Evolutionary conservation across 1,140 invertebrate genomes (phyloP).

Genomic region (Musca vetustissima): DNA sequence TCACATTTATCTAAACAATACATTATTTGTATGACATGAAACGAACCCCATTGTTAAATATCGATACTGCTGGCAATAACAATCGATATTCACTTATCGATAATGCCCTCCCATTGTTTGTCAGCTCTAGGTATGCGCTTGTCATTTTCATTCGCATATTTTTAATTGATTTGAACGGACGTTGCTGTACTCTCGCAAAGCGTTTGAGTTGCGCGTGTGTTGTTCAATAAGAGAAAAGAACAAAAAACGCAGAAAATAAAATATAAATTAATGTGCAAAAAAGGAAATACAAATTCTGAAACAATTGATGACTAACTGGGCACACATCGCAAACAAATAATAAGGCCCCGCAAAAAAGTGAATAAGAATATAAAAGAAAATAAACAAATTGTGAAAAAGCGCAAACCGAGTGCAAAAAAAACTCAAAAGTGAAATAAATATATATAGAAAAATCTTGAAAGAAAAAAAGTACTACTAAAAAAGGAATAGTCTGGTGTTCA

Average conservation of each 20-base stretch:
- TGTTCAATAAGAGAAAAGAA: not conserved
- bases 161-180: constrained; percentile 4
- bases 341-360: not conserved
- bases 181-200: not conserved
- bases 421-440: too few species aligned
- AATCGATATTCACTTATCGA: too few species aligned
- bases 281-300: not conserved
- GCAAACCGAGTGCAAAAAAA: too few species aligned
- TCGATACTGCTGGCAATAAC: too few species aligned
- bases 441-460: not conserved
- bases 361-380: too few species aligned
- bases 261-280: not conserved
- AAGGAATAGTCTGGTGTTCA: not conserved
- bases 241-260: not conserved
- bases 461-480: not conserved
- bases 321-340: not conserved
- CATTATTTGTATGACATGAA: too few species aligned
- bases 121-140: too few species aligned
- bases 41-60: too few species aligned
- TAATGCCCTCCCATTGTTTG: too few species aligned
- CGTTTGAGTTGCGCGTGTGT: constrained; percentile 1
- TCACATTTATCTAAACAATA: too few species aligned
- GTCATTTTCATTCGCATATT: constrained; percentile 12
- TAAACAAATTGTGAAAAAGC: too few species aligned
- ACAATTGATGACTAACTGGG: constrained; percentile 1